Evolutionary conservation across 2,888 invertebrate species (phyloP).

Genomic region (Agrochola lota): DNA sequence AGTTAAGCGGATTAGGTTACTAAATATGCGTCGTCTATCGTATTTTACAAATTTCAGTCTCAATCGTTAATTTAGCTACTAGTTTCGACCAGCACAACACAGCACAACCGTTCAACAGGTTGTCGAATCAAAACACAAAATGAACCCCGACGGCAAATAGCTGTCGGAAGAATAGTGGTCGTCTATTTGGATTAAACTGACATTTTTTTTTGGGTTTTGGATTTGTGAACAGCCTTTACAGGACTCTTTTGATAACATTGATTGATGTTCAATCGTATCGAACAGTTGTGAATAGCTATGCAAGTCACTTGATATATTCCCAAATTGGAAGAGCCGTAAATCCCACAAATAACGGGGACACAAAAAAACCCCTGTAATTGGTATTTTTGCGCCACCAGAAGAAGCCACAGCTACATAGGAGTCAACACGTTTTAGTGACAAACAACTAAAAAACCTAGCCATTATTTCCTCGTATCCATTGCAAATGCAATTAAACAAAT

Average conservation of each 20-base stretch:
- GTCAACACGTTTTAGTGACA: background rate
- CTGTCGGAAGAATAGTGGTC: background rate
- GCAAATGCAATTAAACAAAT: constrained; percentile 15
- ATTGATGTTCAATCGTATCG: background rate
- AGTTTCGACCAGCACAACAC: background rate
- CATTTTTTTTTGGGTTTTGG: background rate
- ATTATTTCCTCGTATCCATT: constrained; percentile 9
- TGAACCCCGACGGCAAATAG: too few relatives aligned
- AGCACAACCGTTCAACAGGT: too few relatives aligned
- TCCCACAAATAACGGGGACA: too few relatives aligned
- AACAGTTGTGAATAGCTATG: background rate
- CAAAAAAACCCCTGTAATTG: too few relatives aligned
- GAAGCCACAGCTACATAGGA: too few relatives aligned
- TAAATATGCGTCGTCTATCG: too few relatives aligned
- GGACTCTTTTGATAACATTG: background rate
- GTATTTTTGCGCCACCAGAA: background rate
- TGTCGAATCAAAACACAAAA: background rate
- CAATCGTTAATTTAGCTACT: background rate
- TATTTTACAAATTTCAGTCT: background rate
- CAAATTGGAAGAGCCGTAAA: background rate
- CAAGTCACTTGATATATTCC: background rate
- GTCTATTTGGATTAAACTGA: background rate
- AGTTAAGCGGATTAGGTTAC: too few relatives aligned
- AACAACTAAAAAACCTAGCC: background rate
- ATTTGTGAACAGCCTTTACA: background rate